These are phyloP conservation scores for Amazona vittata DNA, from an alignment of 2,113 vertebrate species.

Conservation along the genomic window DNA sequence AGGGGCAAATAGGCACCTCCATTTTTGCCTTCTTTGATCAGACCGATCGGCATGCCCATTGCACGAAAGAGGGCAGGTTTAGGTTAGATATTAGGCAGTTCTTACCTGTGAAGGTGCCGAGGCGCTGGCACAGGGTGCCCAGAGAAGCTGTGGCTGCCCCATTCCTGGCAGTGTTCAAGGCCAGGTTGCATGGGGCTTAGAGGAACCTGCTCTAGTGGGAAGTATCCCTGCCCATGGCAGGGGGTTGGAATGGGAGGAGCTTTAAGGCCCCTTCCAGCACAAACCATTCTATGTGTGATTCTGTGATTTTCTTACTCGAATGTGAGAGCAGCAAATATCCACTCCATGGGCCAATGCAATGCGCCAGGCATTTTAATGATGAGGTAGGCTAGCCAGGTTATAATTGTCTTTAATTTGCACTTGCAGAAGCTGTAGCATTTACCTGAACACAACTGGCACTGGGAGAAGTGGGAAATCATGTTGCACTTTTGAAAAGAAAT, in stretches of 20 bases:
- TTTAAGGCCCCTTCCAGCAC: not conserved
- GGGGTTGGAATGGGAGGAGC: not conserved
- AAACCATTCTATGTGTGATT: not conserved
- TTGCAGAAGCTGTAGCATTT: slow-evolving; percentile 48
- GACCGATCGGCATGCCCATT: not conserved
- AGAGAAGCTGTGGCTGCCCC: too few species aligned
- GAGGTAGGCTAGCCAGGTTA: slow-evolving; percentile 31
- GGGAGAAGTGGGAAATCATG: slow-evolving; percentile 35
- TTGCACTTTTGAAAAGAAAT: not conserved
- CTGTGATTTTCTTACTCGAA: not conserved
- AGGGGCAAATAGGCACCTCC: not conserved
- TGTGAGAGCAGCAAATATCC: not conserved
- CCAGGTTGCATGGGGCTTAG: not conserved
- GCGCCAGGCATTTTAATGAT: slow-evolving; percentile 43
- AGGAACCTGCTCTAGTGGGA: not conserved
- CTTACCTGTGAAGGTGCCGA: not conserved
- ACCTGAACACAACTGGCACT: slow-evolving; percentile 12
- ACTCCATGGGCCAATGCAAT: not conserved
- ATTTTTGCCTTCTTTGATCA: not conserved
- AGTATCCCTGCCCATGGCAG: not conserved
- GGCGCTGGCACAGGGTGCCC: not conserved
- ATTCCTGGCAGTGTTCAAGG: not conserved
- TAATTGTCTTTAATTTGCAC: slow-evolving; percentile 61
- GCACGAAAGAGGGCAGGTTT: not conserved
- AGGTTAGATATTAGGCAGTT: not conserved